Evolutionary conservation across 1,140 invertebrate genomes (phyloP), one percentile per base, ranked within the genome.

Genomic region (Semibalanus balanoides): DNA sequence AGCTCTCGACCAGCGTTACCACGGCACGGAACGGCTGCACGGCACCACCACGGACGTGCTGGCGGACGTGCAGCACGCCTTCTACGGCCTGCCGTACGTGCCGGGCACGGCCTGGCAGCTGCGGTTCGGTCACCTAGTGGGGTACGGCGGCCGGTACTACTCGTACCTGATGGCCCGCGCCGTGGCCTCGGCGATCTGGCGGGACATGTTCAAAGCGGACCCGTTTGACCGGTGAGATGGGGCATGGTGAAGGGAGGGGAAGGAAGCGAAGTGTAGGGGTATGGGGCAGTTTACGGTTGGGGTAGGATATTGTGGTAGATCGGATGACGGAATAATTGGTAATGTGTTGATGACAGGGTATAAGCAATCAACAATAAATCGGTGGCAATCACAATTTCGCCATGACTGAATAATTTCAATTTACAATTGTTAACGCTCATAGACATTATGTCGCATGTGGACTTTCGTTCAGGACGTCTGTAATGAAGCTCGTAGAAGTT

Each of bases 101-200:
- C 86, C 90, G 76, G 90, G 94, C 83, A 97, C 95, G 28, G 95
- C 96, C 22, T 98, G 95, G 94, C 96, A 99, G 82, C 87, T 97
- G 77, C 87, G 96, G 74, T 99, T 99, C 86, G 92, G 94, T 76
- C 97, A 99, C 85, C 85, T 99, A 40, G 93, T 98, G 11, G 95
- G 96, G 3, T 99, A 99, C 84, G 97, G 97, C 40, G 96, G 95
- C 0, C 98, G 97, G 84, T 99, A 99, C 85, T 99, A 99, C 84
- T 93, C 96, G 0, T 99, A 99, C 85, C 85, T 98, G 74, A 91
- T 98, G 81, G 98, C 97, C 0, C 88, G 93, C 79, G 93, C 96
- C 30, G 89, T 98, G 69, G 96, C 97, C 0, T 92, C 93, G 31
- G 90, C 90, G 86, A 96, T 97, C 78, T 99, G 97, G 96, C 89